Percentiles rank a stretch among this genome's conserved stretches.
These are phyloP conservation scores for Blennius ocellaris DNA, from an alignment of 2,113 vertebrate species.

Conservation along the genomic window DNA sequence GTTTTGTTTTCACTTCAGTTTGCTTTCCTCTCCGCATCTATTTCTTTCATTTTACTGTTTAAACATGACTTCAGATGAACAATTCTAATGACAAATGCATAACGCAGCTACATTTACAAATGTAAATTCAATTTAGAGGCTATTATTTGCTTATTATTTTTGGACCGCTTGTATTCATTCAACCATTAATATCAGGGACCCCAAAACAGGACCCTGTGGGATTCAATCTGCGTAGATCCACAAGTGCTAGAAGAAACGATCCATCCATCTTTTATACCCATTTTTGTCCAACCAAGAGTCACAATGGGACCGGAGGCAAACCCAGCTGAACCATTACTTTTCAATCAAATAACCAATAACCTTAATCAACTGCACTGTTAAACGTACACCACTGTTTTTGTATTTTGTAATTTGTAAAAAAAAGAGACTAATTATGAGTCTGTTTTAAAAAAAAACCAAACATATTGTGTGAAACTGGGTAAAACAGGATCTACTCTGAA, in stretches of 20 bases:
- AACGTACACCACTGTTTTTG: too few relatives aligned
- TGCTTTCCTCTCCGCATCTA: background rate
- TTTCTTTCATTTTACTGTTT: too few relatives aligned
- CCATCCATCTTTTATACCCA: background rate
- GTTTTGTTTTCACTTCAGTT: conserved; percentile 3
- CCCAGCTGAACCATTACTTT: too few relatives aligned
- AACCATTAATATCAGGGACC: background rate
- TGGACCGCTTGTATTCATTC: background rate
- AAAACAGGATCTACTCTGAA: too few relatives aligned
- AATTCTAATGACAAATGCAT: background rate
- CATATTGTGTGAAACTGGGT: too few relatives aligned
- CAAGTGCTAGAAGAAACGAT: background rate
- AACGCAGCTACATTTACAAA: background rate
- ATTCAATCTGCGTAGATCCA: background rate
- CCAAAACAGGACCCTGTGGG: background rate
- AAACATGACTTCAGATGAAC: background rate
- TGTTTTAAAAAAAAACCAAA: too few relatives aligned
- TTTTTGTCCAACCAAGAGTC: too few relatives aligned
- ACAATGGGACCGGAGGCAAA: too few relatives aligned
- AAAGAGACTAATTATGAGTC: too few relatives aligned
- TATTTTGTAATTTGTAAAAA: too few relatives aligned
- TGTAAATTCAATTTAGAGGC: background rate
- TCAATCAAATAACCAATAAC: too few relatives aligned
- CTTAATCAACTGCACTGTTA: too few relatives aligned
- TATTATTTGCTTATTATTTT: background rate